A percentile compares a stretch with the other conserved stretches of the same genome.
Evolutionary conservation across 2,888 invertebrate species (phyloP).

Genomic region (Laspeyria flexula): DNA sequence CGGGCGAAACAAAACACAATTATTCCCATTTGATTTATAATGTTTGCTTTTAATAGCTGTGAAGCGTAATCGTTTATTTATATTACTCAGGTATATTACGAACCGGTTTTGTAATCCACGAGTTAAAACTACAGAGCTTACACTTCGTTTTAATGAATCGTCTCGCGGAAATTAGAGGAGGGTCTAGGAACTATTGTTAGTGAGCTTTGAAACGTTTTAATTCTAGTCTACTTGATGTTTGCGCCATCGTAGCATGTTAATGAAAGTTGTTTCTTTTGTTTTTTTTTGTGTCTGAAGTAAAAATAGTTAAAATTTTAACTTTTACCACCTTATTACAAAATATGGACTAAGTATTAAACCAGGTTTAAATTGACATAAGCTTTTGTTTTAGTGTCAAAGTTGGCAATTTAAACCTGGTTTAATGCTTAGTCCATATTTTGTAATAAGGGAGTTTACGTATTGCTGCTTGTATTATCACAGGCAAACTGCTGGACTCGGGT

Average conservation of each 20-base stretch:
- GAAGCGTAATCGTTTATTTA: slow-evolving; percentile 69
- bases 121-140: slow-evolving; percentile 22
- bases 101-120: slow-evolving; percentile 34
- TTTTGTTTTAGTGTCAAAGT: too few species aligned
- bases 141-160: slow-evolving; percentile 36
- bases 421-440: too few species aligned
- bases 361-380: too few species aligned
- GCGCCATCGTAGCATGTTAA: background rate
- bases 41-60: slow-evolving; percentile 73
- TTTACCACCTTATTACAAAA: too few species aligned
- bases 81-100: slow-evolving; percentile 53
- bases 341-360: too few species aligned
- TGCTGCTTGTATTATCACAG: too few species aligned
- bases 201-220: background rate
- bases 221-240: background rate
- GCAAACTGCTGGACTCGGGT: too few species aligned
- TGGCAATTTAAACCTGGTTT: too few species aligned
- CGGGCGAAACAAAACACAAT: slow-evolving; percentile 79
- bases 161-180: slow-evolving; percentile 23
- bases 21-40: slow-evolving; percentile 76
- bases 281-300: too few species aligned
- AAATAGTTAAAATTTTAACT: too few species aligned
- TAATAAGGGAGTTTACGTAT: too few species aligned
- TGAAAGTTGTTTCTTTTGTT: too few species aligned
- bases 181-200: slow-evolving; percentile 19